Evolutionary conservation across 2,888 invertebrate species (phyloP).

Genomic region (Allygus modestus): DNA sequence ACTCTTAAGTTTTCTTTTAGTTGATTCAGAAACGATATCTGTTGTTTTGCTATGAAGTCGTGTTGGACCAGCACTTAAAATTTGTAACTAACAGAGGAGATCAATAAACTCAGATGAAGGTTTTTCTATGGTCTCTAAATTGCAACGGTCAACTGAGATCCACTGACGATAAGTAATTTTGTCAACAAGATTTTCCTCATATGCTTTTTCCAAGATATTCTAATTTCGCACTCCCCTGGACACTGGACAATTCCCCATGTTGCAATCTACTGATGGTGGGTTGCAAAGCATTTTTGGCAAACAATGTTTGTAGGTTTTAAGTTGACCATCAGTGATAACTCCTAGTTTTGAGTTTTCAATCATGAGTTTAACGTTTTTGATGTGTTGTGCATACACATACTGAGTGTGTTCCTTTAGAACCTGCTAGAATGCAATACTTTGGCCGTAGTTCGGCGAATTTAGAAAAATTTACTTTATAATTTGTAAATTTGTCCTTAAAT

Average conservation of each 20-base stretch:
- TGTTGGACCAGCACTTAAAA: not conserved
- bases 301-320: too few species aligned
- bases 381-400: too few species aligned
- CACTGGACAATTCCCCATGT: slow-evolving; percentile 17
- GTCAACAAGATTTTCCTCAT: slow-evolving; percentile 43
- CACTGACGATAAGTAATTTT: slow-evolving; percentile 22
- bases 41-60: too few species aligned
- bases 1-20: slow-evolving; percentile 10
- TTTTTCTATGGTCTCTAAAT: slow-evolving; percentile 2
- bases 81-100: not conserved
- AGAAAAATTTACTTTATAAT: too few species aligned
- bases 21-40: not conserved
- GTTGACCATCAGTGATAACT: too few species aligned
- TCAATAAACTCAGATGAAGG: slow-evolving; percentile 14
- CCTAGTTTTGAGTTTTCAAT: too few species aligned
- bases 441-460: too few species aligned
- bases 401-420: too few species aligned
- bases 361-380: too few species aligned
- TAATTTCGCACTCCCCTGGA: not conserved
- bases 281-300: slow-evolving; percentile 35
- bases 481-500: too few species aligned
- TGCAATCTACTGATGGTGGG: slow-evolving; percentile 28
- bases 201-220: not conserved
- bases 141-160: slow-evolving; percentile 51
- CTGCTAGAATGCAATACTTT: too few species aligned